Evolutionary conservation across 2,888 invertebrate species (phyloP).

Genomic region (Zaprionus lineosus): DNA sequence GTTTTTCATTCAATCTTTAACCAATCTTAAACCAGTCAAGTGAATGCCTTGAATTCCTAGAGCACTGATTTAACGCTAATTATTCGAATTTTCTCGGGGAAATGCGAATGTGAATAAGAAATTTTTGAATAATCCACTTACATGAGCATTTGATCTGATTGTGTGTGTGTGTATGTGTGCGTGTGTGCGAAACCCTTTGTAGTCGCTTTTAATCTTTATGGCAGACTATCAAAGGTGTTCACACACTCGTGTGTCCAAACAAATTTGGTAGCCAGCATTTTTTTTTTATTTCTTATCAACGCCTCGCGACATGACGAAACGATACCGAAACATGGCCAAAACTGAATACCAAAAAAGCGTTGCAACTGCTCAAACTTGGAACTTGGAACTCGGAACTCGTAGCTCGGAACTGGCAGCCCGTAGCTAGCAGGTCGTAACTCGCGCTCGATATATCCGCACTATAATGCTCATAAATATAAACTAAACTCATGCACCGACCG

Average conservation of each 20-base stretch:
- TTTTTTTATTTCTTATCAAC: constrained; percentile 43
- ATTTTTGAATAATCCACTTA: constrained; percentile 35
- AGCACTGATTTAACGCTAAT: no score
- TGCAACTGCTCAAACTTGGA: no score
- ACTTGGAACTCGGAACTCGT: constrained; percentile 1
- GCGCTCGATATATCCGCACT: constrained; percentile 81
- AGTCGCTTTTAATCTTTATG: neutral
- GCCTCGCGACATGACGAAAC: constrained; percentile 29
- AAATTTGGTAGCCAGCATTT: constrained; percentile 37
- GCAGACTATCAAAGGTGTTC: constrained; percentile 16
- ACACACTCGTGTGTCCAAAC: constrained; percentile 31
- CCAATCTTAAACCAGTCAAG: no score
- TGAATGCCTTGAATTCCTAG: no score
- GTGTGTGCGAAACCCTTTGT: neutral
- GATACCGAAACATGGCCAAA: constrained; percentile 25
- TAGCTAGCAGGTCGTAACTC: constrained; percentile 47
- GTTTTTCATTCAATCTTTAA: no score
- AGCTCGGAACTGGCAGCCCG: constrained; percentile 22
- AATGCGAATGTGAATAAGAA: no score
- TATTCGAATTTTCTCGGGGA: no score
- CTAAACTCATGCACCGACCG: constrained; percentile 76
- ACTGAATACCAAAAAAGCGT: no score
- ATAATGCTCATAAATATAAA: constrained; percentile 83
- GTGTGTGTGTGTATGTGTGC: neutral
- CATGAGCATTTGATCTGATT: constrained; percentile 8